These are phyloP conservation scores for Chouioia cunea DNA, from an alignment of 2,888 invertebrate species.

Conservation along the genomic window DNA sequence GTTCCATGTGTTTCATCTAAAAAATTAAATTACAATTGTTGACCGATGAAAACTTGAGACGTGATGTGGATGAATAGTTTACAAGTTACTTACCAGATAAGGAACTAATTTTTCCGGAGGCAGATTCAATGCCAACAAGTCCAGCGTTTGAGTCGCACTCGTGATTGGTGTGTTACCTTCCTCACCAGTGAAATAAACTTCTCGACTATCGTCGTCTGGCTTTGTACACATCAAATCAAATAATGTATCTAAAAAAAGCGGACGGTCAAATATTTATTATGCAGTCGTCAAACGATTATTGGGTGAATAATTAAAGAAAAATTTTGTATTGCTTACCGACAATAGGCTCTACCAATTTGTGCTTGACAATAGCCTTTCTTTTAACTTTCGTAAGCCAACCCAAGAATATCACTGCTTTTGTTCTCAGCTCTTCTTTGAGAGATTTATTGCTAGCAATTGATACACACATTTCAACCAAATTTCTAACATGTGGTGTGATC, in stretches of 20 bases:
- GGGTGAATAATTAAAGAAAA: neutral
- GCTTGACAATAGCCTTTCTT: conserved; percentile 80
- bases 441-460: conserved; percentile 73
- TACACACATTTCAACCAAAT: conserved; percentile 77
- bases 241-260: conserved; percentile 70
- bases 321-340: conserved; percentile 56
- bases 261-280: neutral
- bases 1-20: conserved; percentile 74
- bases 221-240: conserved; percentile 78
- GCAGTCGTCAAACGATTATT: neutral
- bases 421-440: conserved; percentile 74
- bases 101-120: conserved; percentile 83
- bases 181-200: conserved; percentile 76
- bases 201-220: conserved; percentile 74
- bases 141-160: conserved; percentile 81
- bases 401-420: conserved; percentile 78
- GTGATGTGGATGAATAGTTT: neutral
- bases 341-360: conserved; percentile 78
- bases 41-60: too few relatives aligned
- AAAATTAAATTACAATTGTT: conserved; percentile 38
- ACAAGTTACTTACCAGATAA: conserved; percentile 72
- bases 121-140: conserved; percentile 79
- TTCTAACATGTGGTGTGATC: conserved; percentile 75
- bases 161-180: conserved; percentile 77
- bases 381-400: conserved; percentile 77